Evolutionary conservation across 1,140 invertebrate species (phyloP), one percentile per base, ranked within the genome.

Genomic region (Dendrolimus kikuchii): DNA sequence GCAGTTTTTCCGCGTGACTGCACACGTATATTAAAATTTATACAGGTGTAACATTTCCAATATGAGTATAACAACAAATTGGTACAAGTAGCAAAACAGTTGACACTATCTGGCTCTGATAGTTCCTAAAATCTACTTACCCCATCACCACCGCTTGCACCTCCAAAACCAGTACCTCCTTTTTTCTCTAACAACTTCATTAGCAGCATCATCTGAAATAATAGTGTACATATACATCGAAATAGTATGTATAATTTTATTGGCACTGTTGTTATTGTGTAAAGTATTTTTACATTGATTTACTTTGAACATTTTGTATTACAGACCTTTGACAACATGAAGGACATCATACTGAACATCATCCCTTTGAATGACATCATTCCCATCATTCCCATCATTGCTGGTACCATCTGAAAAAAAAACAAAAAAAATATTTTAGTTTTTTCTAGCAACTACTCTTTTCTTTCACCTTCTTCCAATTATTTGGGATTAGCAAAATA

Each of bases 311-410:
- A 43, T n/a, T 43, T 9, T 51, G 8, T 43, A 52, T 63, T 71
- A 83, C 23, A 23, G 23, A 23, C 88, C 80, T 90, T 91, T 9
- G 89, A 85, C 53, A 90, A 67, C 84, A 90, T 88, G 40, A 91
- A 71, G 5, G 89, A 89, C 83, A 90, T 87, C 64, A 89, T 88
- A 6, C 88, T 85, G 72, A 90, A 88, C 72, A 90, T 82, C 86
- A 91, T 89, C 38, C 89, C 88, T 67, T 90, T 91, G 66, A 90
- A 87, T 5, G 89, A 84, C 69, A 88, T 84, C 68, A 90, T 81
- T 46, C 88, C 88, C 65, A 89, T 85, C 87, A 90, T 88, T 7
- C 88, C 89, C 89, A 83, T 77, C 78, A 81, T 82, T 44, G 81
- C 84, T 57, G 84, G 84, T 0, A 86, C 60, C 77, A 88, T 86